phyloP scores from a whole-genome alignment of 23 tunicate genomes.

The Trididemnum clinides region DNA sequence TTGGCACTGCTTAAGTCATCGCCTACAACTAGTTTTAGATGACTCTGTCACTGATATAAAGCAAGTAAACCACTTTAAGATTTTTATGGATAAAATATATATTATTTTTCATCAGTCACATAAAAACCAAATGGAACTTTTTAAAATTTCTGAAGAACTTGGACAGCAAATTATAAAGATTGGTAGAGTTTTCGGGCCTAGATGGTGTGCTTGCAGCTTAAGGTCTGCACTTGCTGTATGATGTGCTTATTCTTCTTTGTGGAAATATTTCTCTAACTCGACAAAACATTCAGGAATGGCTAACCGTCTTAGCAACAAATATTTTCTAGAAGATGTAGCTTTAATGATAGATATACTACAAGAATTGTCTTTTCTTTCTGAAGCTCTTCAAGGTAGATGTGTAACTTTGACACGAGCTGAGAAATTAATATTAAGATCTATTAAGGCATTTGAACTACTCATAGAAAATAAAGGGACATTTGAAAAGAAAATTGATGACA shows the following conservation, averaged over 20 bases:
- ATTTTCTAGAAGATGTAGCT: constrained; percentile 49
- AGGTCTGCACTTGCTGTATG: constrained; percentile 50
- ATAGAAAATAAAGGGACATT: no score
- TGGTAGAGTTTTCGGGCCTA: constrained; percentile 51
- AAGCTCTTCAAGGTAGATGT: constrained; percentile 50
- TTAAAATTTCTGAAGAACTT: constrained; percentile 51
- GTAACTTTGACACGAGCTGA: no score
- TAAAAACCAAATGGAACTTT: constrained; percentile 44
- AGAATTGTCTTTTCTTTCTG: constrained; percentile 50
- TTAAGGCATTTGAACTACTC: no score
- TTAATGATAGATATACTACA: constrained; percentile 53
- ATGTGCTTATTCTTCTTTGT: constrained; percentile 47
- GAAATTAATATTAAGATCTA: no score
- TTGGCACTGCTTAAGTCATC: constrained; percentile 59
- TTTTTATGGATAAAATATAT: constrained; percentile 37
- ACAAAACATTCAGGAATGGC: constrained; percentile 46
- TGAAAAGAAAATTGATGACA: no score
- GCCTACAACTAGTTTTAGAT: constrained; percentile 43
- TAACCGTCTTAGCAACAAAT: constrained; percentile 45
- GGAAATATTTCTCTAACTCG: constrained; percentile 36
- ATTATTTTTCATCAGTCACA: constrained; percentile 45
- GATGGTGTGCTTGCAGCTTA: constrained; percentile 52
- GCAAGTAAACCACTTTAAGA: constrained; percentile 47
- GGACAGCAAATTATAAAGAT: constrained; percentile 43
- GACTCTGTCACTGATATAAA: constrained; percentile 34